Conservation (phyloP, 1,140 invertebrate species). For the Macrosteles quadrilineatus region DNA sequence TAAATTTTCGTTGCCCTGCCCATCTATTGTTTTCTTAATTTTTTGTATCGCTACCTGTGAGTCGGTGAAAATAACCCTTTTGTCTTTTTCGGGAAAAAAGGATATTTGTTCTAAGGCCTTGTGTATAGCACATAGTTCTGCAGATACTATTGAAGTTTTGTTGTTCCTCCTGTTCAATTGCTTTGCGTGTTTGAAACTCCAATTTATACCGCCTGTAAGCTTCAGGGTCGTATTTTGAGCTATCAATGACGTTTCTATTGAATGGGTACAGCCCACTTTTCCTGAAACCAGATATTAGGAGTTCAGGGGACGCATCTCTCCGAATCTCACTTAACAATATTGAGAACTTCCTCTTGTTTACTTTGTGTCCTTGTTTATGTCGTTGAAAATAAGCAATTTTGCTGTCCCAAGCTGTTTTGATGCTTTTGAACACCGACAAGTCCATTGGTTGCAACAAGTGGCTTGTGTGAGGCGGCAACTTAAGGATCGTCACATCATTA, state of each 20-base stretch:
- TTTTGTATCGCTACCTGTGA: no score
- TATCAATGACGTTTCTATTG: constrained; percentile 21
- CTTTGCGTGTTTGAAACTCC: no score
- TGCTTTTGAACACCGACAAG: no score
- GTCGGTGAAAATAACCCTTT: no score
- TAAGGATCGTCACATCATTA: constrained; percentile 43
- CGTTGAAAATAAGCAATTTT: constrained; percentile 41
- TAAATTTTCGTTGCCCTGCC: no score
- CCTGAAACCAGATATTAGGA: constrained; percentile 40
- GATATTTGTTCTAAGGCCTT: no score
- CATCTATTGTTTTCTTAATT: no score
- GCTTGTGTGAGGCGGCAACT: no score
- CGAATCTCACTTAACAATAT: constrained; percentile 41
- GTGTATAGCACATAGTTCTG: no score
- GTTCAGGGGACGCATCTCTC: constrained; percentile 38
- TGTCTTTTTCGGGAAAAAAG: no score
- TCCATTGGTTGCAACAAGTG: constrained; percentile 41
- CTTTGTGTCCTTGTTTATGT: constrained; percentile 40
- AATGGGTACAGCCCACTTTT: constrained; percentile 43
- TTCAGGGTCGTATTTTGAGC: constrained; percentile 7
- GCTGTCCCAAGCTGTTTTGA: constrained; percentile 42
- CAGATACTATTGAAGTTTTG: no score
- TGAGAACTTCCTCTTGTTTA: constrained; percentile 37
- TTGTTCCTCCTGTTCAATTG: no score
- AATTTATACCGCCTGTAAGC: constrained; percentile 26